Base-by-base conservation (phyloP, 2,797 vertebrate genomes). In the Hyperoplus immaculatus region DNA sequence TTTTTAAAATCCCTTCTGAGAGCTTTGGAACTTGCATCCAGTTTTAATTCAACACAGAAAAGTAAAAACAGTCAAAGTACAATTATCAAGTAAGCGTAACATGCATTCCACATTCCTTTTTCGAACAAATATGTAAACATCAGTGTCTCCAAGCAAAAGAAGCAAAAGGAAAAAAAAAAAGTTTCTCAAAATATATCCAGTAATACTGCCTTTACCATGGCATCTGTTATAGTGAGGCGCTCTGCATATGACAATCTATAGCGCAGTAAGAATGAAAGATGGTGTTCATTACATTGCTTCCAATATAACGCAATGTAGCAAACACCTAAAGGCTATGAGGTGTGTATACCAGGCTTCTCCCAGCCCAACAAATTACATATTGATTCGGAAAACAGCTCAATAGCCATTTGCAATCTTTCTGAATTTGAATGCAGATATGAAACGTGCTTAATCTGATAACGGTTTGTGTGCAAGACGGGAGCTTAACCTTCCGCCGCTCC, bases 311-410 rank as follows among this genome's bases (percentile, higher is more conserved):
- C 90, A 81, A 81, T 80, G 90, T 87, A 85, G 77, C 92, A 84
- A 91, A 92, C 89, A 86, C 88, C 91, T 89, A 80, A 88, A 77
- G 92, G 92, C 91, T 80, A 72, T 41, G 81, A 61, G 72, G 87
- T 76, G 77, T 29, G 29, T 29, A 29, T 69, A 42, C 77, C 18
- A 53, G 65, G 86, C 77, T 47, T 78, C 87, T 89, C 69, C 77
- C 15, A 1, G 81, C 85, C 81, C 87, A 69, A 92, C 90, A 92
- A 93, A 94, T 93, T 92, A 88, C 86, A 90, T 92, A 93, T 93
- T 79, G 93, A 94, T 93, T 90, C 77, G 72, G 71, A 68, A 29
- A 79, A 81, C 59, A 38, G 90, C 90, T 93, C 90, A 46, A 93
- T 89, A 83, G 80, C 75, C 90, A 89, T 93, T 91, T 93, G 82